Evolutionary conservation across 2,888 invertebrate genomes (phyloP).

Genomic region (Eupithecia subfuscata): DNA sequence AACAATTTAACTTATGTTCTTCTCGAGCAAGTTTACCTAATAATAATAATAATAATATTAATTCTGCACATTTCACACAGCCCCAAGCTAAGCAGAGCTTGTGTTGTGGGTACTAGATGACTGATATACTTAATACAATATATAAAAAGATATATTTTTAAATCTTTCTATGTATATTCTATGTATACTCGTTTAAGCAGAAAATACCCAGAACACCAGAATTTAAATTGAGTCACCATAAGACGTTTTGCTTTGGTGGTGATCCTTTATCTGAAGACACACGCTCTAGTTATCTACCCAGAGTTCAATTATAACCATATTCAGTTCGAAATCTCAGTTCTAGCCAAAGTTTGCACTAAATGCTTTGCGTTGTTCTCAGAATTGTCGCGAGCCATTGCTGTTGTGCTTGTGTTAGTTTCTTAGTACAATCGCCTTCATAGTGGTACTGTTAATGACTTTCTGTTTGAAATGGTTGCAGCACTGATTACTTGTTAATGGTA

Average conservation of each 20-base stretch:
- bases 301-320: not conserved
- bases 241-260: not conserved
- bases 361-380: slow-evolving; percentile 19
- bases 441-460: slow-evolving; percentile 29
- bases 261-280: not conserved
- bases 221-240: not conserved
- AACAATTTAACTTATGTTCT: too few species aligned
- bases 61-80: too few species aligned
- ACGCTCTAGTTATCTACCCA: not conserved
- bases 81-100: too few species aligned
- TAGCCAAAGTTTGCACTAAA: slow-evolving; percentile 10
- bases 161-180: too few species aligned
- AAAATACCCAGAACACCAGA: too few species aligned
- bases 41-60: too few species aligned
- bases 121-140: too few species aligned
- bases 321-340: not conserved
- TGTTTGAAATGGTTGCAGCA: slow-evolving; percentile 22
- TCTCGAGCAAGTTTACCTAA: too few species aligned
- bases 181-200: too few species aligned
- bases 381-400: slow-evolving; percentile 8
- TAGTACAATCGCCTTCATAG: slow-evolving; percentile 20
- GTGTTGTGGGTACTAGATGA: too few species aligned
- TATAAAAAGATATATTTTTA: too few species aligned
- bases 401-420: slow-evolving; percentile 22
- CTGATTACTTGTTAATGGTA: slow-evolving; percentile 9